Conservation (phyloP, 2,797 vertebrate genomes). For the Pangasius mekongensis region DNA sequence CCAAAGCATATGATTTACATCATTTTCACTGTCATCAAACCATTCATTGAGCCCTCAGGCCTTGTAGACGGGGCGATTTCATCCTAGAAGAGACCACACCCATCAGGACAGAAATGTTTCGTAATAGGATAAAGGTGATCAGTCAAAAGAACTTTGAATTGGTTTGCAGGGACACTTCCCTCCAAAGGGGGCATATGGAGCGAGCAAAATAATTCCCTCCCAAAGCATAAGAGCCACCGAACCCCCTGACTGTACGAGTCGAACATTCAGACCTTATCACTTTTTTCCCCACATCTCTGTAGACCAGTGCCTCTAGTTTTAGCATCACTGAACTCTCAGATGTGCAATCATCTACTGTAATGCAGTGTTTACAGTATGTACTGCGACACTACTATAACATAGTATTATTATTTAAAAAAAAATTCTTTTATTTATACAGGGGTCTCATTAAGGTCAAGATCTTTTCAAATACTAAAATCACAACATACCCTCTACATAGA, state of each 20-base stretch:
- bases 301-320: too few relatives aligned
- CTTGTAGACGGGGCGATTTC: background rate
- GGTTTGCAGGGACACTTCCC: background rate
- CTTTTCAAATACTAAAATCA: too few relatives aligned
- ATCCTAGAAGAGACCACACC: background rate
- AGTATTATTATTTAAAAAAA: too few relatives aligned
- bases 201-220: background rate
- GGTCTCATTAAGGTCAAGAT: too few relatives aligned
- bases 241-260: background rate
- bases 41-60: background rate
- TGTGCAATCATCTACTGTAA: too few relatives aligned
- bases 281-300: background rate
- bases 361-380: too few relatives aligned
- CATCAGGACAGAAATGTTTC: background rate
- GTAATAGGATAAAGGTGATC: background rate
- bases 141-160: background rate
- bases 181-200: background rate
- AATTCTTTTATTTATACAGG: too few relatives aligned
- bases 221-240: background rate
- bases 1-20: background rate
- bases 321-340: too few relatives aligned
- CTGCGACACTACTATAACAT: too few relatives aligned
- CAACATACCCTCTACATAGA: too few relatives aligned
- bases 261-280: background rate
- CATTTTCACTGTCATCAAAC: too few relatives aligned